Evolutionary conservation across 2,113 vertebrate genomes (phyloP), one percentile per base, ranked within the genome.

Genomic region (Ophthalmolycus amberensis): DNA sequence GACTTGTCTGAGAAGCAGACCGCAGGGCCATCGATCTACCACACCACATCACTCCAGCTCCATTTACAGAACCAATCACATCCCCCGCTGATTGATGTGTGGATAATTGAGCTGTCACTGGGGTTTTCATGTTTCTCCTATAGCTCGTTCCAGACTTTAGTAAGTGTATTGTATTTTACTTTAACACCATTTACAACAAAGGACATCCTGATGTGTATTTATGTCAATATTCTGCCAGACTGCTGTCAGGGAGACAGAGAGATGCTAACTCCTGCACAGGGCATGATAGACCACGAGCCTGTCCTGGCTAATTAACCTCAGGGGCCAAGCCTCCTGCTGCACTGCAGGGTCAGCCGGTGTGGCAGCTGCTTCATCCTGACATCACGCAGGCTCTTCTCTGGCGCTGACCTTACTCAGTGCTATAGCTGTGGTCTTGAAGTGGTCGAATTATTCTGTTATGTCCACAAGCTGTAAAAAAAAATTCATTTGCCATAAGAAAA

Each of bases 61-160:
- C 87, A 85, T 94, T 92, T 90, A 91, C 83, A 93, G 79, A 87
- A 84, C 82, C 93, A 92, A 92, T 94, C 92, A 88, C 92, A 81
- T 76, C 88, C 81, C 86, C 78, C 22, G 80, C 89, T 93, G 94
- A 94, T 91, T 93, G 93, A 94, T 94, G 93, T 87, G 88, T 58
- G 82, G 91, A 92, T 95, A 95, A 95, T 95, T 94, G 93, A 95
- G 91, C 91, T 93, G 90, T 94, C 91, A 42, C 90, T 38, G 34
- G 82, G 87, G 91, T 87, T 91, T 92, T 86, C 91, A 94, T 91
- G 91, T 93, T 93, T 89, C 88, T 83, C 79, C 83, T 85, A 73
- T 46, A 54, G 71, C 77, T 69, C 42, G 76, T 81, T 80, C 79
- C 72, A 82, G 81, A 91, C 87, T 90, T 88, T 80, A 70, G 87